A percentile compares a stretch with the other conserved stretches of the same genome.
phyloP scores from a whole-genome alignment of 2,888 invertebrate genomes.

The Euzophera pinguis region DNA sequence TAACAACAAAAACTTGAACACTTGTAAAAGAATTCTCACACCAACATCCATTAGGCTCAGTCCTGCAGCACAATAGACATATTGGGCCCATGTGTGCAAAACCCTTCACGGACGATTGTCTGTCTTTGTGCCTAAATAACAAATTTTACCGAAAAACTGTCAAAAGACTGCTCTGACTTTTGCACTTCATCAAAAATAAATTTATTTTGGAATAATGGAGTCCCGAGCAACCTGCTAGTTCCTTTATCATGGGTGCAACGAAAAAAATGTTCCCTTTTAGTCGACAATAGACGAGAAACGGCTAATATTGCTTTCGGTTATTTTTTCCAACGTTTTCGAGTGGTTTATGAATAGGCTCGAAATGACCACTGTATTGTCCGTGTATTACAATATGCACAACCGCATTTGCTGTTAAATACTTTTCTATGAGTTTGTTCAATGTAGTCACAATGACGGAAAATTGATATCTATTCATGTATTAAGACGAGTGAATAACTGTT shows the following conservation, averaged over 20 bases:
- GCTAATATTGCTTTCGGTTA: constrained; percentile 69
- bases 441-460: not conserved
- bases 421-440: not conserved
- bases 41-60: constrained; percentile 53
- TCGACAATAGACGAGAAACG: constrained; percentile 49
- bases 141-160: constrained; percentile 55
- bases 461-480: no score
- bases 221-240: constrained; percentile 63
- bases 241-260: constrained; percentile 48
- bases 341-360: constrained; percentile 39
- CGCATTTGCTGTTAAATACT: constrained; percentile 1
- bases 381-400: constrained; percentile 21
- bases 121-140: constrained; percentile 57
- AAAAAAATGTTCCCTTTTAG: constrained; percentile 38
- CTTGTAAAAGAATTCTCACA: constrained; percentile 46
- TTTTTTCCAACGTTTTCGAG: constrained; percentile 49
- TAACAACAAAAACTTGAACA: constrained; percentile 27
- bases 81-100: constrained; percentile 72
- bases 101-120: constrained; percentile 59
- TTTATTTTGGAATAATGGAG: constrained; percentile 65
- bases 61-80: constrained; percentile 62
- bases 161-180: constrained; percentile 65
- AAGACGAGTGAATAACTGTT: no score
- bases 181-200: constrained; percentile 78
- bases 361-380: constrained; percentile 40